A percentile compares a stretch with the other conserved stretches of the same genome.
These are phyloP conservation scores for Sciurus carolinensis DNA, from an alignment of 2,797 vertebrate genomes.

Conservation along the genomic window DNA sequence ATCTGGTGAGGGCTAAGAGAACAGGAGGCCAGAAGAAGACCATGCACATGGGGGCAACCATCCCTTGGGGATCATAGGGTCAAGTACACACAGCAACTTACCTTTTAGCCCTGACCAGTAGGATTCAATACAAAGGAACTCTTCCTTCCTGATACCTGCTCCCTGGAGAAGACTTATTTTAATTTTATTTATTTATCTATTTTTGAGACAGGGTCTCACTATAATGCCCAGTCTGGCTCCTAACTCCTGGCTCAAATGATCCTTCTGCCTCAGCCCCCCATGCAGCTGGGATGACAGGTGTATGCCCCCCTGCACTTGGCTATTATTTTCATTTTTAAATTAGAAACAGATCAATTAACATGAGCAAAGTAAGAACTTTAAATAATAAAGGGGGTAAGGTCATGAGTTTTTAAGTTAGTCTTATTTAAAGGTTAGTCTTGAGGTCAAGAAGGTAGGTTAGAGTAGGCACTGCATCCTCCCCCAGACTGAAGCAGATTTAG, in stretches of 20 bases:
- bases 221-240: background rate
- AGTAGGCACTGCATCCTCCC: background rate
- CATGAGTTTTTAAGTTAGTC: constrained; percentile 13
- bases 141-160: background rate
- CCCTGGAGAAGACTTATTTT: constrained; percentile 31
- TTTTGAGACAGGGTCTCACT: background rate
- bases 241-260: background rate
- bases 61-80: constrained; percentile 64
- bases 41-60: background rate
- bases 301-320: background rate
- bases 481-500: constrained; percentile 18
- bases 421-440: background rate
- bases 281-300: background rate
- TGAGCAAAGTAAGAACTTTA: constrained; percentile 17
- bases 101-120: constrained; percentile 51
- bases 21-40: constrained; percentile 13
- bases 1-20: constrained; percentile 65
- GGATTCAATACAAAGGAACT: constrained; percentile 26
- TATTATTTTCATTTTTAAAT: constrained; percentile 48
- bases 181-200: background rate
- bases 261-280: background rate
- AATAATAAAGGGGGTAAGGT: constrained; percentile 33
- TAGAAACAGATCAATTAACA: constrained; percentile 22
- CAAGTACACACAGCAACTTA: constrained; percentile 63
- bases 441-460: constrained; percentile 35